phyloP scores from a whole-genome alignment of 2,888 invertebrate genomes.

The Stenchaetothrips biformis region DNA sequence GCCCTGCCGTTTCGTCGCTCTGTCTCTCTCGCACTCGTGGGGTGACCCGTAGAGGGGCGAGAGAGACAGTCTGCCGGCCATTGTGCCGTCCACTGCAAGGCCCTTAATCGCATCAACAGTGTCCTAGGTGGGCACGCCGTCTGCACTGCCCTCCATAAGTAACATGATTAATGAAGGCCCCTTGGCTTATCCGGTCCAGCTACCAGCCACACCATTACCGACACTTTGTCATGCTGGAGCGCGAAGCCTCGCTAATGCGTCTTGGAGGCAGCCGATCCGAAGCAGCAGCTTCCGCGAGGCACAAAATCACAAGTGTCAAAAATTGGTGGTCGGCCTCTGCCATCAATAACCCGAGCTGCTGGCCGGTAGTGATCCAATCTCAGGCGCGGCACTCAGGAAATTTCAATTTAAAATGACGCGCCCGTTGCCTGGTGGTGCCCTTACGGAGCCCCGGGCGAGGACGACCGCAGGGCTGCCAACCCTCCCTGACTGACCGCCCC shows the following conservation, averaged over 20 bases:
- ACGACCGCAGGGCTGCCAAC: not conserved
- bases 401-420: not conserved
- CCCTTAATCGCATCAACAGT: constrained; percentile 5
- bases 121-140: not conserved
- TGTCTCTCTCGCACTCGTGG: too few species aligned
- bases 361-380: not conserved
- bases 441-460: not conserved
- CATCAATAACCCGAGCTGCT: constrained; percentile 2
- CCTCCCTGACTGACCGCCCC: not conserved
- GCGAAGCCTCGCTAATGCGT: not conserved
- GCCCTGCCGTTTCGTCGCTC: too few species aligned
- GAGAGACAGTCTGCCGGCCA: too few species aligned
- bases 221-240: constrained; percentile 9
- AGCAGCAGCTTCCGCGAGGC: too few species aligned
- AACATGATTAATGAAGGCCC: constrained; percentile 20
- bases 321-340: not conserved
- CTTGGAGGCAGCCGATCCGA: not conserved
- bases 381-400: constrained; percentile 1
- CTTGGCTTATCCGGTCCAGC: not conserved
- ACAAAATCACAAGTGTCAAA: too few species aligned
- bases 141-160: not conserved
- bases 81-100: too few species aligned
- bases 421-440: not conserved
- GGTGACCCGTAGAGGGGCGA: too few species aligned
- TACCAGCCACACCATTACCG: constrained; percentile 5